A percentile compares a stretch with the other conserved stretches of the same genome.
These are phyloP conservation scores for Oceanodroma leucorhoa DNA, from an alignment of 2,797 vertebrate genomes.

Conservation along the genomic window DNA sequence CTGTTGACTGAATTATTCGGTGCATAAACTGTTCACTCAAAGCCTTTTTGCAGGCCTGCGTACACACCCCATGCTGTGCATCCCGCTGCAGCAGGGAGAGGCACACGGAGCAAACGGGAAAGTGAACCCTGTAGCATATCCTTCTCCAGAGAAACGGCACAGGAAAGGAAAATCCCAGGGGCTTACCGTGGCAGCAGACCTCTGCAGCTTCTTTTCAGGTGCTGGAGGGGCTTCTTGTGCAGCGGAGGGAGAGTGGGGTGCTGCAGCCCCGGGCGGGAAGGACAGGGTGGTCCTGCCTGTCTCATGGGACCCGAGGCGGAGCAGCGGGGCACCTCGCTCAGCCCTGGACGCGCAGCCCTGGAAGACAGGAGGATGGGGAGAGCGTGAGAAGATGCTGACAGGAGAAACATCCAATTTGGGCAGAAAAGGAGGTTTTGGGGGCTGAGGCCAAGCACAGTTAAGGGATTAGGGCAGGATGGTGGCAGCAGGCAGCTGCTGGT, in stretches of 20 bases:
- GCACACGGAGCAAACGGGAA: accelerated
- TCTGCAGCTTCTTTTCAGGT: background rate
- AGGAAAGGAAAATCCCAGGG: background rate
- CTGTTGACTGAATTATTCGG: constrained; percentile 33
- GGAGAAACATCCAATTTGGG: background rate
- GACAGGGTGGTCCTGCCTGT: background rate
- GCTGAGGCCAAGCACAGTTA: background rate
- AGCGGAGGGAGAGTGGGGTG: background rate
- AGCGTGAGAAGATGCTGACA: background rate
- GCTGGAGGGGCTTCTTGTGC: background rate
- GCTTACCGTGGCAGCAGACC: constrained; percentile 36
- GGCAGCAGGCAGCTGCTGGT: background rate
- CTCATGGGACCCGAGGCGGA: background rate
- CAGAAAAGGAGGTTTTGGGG: background rate
- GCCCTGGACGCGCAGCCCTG: constrained; percentile 4
- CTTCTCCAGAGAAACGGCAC: accelerated
- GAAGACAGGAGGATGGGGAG: background rate
- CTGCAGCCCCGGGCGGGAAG: background rate
- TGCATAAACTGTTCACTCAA: background rate
- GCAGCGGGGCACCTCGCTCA: background rate
- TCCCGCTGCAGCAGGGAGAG: accelerated
- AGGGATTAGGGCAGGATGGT: background rate
- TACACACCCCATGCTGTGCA: accelerated
- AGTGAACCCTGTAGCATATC: accelerated
- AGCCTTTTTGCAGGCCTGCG: accelerated